phyloP scores from a whole-genome alignment of 2,797 vertebrate genomes.

The Threskiornis aethiopicus region DNA sequence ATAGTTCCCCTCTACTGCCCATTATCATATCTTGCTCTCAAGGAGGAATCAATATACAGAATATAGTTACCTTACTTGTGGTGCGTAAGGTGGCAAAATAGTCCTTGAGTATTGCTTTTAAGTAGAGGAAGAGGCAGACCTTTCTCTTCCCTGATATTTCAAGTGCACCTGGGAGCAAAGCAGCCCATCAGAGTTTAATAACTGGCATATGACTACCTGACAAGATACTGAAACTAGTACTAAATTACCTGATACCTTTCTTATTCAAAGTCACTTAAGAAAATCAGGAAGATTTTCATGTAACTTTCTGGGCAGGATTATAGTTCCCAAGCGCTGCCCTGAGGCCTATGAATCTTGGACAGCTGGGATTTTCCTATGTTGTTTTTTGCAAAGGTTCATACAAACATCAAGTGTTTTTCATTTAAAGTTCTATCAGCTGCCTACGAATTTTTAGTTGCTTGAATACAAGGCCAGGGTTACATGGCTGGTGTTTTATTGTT shows the following conservation, averaged over 20 bases:
- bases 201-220: background rate
- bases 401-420: conserved; percentile 48
- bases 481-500: conserved; percentile 30
- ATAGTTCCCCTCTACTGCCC: background rate
- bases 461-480: background rate
- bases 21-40: background rate
- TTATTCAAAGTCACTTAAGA: background rate
- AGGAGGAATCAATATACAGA: background rate
- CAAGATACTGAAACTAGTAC: background rate
- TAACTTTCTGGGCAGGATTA: background rate
- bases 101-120: background rate
- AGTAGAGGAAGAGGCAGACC: background rate
- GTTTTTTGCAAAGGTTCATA: conserved; percentile 5
- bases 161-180: background rate
- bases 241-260: background rate
- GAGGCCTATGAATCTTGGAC: background rate
- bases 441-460: background rate
- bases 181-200: background rate
- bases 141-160: background rate
- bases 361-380: background rate
- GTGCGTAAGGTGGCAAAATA: background rate
- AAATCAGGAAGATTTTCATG: background rate
- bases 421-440: conserved; percentile 24
- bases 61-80: background rate
- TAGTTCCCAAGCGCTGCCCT: background rate